Evolutionary conservation across 2,888 invertebrate genomes (phyloP).

Genomic region (Cheilosia variabilis): DNA sequence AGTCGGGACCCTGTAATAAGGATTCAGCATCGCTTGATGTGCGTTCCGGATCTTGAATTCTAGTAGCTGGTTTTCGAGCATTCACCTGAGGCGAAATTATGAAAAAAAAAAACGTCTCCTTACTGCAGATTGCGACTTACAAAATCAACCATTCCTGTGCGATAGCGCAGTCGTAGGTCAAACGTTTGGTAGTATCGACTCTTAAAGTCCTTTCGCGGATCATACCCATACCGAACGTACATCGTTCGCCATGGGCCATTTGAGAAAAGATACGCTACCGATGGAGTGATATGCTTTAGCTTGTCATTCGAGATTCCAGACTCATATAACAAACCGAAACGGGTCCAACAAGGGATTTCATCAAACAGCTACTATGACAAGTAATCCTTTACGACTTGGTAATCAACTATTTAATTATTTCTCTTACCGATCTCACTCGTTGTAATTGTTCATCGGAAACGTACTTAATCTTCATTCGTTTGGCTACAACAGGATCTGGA

Average conservation of each 20-base stretch:
- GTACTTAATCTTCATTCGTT: slow-evolving; percentile 84
- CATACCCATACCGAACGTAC: slow-evolving; percentile 96
- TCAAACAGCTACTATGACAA: slow-evolving; percentile 88
- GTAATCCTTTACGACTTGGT: background rate
- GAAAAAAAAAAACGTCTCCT: background rate
- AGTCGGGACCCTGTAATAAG: slow-evolving; percentile 81
- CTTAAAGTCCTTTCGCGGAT: slow-evolving; percentile 92
- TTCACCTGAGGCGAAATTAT: slow-evolving; percentile 19
- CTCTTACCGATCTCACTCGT: slow-evolving; percentile 84
- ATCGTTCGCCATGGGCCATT: slow-evolving; percentile 96
- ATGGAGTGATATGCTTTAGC: slow-evolving; percentile 91
- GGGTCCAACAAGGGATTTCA: slow-evolving; percentile 95
- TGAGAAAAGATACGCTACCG: slow-evolving; percentile 92
- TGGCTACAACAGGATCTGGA: slow-evolving; percentile 86
- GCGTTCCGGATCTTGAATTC: slow-evolving; percentile 75
- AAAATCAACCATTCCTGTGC: slow-evolving; percentile 81
- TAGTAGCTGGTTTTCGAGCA: slow-evolving; percentile 24
- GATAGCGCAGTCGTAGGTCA: slow-evolving; percentile 88
- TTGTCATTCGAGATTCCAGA: slow-evolving; percentile 87
- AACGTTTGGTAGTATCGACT: slow-evolving; percentile 94
- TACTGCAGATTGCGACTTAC: slow-evolving; percentile 70
- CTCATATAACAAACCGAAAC: slow-evolving; percentile 88
- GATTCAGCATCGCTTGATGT: slow-evolving; percentile 82
- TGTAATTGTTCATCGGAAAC: slow-evolving; percentile 84
- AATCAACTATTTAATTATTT: background rate